Base-by-base conservation (phyloP, 1,140 invertebrate species). In the Drosophila ohnishii region DNA sequence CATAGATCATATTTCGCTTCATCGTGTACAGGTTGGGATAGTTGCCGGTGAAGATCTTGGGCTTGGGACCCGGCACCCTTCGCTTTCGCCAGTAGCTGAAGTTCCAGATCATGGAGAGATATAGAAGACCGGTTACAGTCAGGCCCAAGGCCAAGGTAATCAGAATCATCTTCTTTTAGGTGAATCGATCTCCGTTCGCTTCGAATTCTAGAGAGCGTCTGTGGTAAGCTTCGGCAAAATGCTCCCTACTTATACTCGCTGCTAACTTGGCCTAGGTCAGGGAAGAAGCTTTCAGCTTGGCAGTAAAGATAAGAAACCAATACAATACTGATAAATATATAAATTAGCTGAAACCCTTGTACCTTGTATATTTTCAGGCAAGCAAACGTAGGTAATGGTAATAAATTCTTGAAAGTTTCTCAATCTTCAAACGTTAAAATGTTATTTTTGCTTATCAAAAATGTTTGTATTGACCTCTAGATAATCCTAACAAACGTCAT, bases 41-140 rank as follows among this genome's bases (percentile, higher is more conserved):
- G 35, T 83, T 86, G 2, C 92, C 92, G 0, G 83, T 89, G 8
- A 92, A 55, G 1, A 80, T 9, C 1, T 25, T 53, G 0, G 92
- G 90, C 48, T 85, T 74, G 2, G 90, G 89, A 35, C 84, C 77
- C 2, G 77, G 76, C 13, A 92, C 86, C 7, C 78, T 60, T 2
- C 80, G 70, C 42, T 81, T 82, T 19, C 73, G 63, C 92, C 92
- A 92, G 62, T 91, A 92, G 58, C 80, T 70, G 25, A 88, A 90
- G 57, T 91, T 91, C 81, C 84, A 89, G 32, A 69, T 84, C 55
- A 92, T 59, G 58, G 87, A 79, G 3, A 84, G 40, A 64, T 92
- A 92, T 2, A 90, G 5, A 0, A 90, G 57, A 3, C 39, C 73
- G 2, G 28, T 32, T 0, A 73, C n/a, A 13, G 44, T 16, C 14